These are phyloP conservation scores for Brevimyrus niger DNA, from an alignment of 2,113 vertebrate species.

Conservation along the genomic window DNA sequence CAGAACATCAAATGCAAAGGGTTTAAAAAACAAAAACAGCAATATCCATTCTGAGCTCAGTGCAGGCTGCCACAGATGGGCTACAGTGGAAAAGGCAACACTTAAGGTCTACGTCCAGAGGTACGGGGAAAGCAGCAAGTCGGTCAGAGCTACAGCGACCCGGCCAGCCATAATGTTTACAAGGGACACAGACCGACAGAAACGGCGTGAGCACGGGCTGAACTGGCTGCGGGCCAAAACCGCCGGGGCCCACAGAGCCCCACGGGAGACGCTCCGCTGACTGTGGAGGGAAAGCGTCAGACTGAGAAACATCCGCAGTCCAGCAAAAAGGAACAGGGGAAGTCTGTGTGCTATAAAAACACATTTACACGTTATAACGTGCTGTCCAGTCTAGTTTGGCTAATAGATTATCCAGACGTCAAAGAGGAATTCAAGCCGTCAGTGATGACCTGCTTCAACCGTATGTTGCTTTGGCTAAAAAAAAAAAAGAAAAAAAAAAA, in stretches of 20 bases:
- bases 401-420: neutral
- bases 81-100: neutral
- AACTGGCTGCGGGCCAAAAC: neutral
- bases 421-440: neutral
- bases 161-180: neutral
- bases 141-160: neutral
- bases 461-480: neutral
- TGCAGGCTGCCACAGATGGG: neutral
- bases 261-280: neutral
- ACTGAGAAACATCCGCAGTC: neutral
- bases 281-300: neutral
- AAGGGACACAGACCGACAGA: neutral
- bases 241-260: neutral
- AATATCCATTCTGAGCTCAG: neutral
- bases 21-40: neutral
- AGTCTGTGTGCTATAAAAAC: neutral
- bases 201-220: neutral
- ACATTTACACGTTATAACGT: neutral
- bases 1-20: constrained; percentile 1
- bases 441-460: neutral
- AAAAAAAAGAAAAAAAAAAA: neutral
- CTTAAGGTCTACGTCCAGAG: neutral
- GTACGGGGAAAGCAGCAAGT: neutral
- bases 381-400: neutral
- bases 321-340: neutral